Evolutionary conservation across 1,140 invertebrate species (phyloP).

Genomic region (Odontomachus brunneus): DNA sequence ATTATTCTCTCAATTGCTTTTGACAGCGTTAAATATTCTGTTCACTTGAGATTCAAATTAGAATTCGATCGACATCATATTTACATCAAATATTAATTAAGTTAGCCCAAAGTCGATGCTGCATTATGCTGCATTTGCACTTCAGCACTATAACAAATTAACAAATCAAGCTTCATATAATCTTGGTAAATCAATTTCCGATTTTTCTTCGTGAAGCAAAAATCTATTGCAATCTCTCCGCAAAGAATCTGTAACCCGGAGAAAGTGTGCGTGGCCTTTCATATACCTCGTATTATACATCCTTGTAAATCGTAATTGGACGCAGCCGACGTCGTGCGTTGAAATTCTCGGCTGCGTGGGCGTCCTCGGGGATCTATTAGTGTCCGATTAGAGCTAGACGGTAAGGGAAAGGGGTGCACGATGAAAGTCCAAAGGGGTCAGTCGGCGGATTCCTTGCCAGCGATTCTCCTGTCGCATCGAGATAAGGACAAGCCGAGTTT

Average conservation of each 20-base stretch:
- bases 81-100: neutral
- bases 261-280: conserved; percentile 8
- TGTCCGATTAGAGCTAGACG: conserved; percentile 70
- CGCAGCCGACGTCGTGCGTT: conserved; percentile 65
- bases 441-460: conserved; percentile 51
- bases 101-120: neutral
- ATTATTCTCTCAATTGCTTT: neutral
- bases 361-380: conserved; percentile 71
- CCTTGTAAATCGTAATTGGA: conserved; percentile 72
- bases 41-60: neutral
- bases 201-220: neutral
- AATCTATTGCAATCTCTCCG: neutral
- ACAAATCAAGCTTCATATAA: neutral
- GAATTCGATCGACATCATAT: neutral
- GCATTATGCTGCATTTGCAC: neutral
- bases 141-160: neutral
- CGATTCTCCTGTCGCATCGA: conserved; percentile 62
- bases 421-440: conserved; percentile 57
- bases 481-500: conserved; percentile 73
- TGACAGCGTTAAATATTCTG: neutral
- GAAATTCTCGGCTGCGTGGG: conserved; percentile 68
- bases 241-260: conserved; percentile 15
- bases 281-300: conserved; percentile 47
- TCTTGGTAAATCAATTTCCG: neutral
- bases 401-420: conserved; percentile 35